Base-by-base conservation (phyloP, 2,797 vertebrate genomes). In the Vultur gryphus region DNA sequence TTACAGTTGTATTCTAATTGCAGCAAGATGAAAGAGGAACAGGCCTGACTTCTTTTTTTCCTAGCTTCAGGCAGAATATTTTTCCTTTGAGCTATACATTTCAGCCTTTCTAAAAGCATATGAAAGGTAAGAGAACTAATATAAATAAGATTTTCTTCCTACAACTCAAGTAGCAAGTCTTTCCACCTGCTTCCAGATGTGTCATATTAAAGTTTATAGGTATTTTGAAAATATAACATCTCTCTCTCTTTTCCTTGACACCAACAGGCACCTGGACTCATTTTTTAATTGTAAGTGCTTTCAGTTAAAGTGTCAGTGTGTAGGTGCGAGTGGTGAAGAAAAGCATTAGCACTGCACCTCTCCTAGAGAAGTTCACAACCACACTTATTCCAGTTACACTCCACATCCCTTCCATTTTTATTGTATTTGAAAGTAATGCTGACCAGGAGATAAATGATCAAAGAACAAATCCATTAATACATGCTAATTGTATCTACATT, bases 171-270 rank as follows among this genome's bases (percentile, higher is more conserved):
- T 6, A 67, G 41, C 14, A 39, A 94, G 58, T 69, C 49, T 49
- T 93, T 90, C 59, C 51, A 81, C 79, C 95, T 90, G 67, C 82
- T 92, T 82, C 9, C 33, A 96, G 72, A 88, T 48, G n/a, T 61
- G 39, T 91, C 93, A 73, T 77, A 83, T 88, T 96, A 44, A 73
- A 96, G 84, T 96, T 96, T 89, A 95, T 71, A 93, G 77, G 41
- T 78, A 95, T 95, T 96, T 82, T 84, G 35, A 94, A 97, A 96
- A 95, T 66, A 71, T 16, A 94, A 72, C 87, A 96, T 91, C 86
- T 96, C 57, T 82, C 73, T 83, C 48, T 71, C 84, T 67, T 94
- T 95, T 85, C 67, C 76, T 75, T 18, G 54, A 65, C 93, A 91
- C 84, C 91, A 73, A 46, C 69, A 94, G 41, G 65, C 72, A 92